These are phyloP conservation scores for Mythimna loreyi DNA, from an alignment of 2,888 invertebrate species.

Conservation along the genomic window DNA sequence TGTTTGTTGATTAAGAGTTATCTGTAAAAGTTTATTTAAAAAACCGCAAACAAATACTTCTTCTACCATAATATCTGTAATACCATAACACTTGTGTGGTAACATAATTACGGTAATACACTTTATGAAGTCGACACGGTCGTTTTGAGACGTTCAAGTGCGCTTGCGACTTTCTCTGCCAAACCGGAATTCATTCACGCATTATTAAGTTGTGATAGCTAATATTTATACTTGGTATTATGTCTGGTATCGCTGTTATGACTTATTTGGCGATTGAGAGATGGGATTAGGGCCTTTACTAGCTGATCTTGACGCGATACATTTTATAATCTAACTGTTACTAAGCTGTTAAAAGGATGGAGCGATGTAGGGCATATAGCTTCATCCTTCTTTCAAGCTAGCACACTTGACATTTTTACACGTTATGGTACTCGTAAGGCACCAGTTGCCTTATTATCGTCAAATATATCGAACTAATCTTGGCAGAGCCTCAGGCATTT, in stretches of 20 bases:
- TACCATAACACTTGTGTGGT: constrained; percentile 19
- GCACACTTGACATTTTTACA: too few relatives aligned
- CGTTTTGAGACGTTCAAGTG: constrained; percentile 49
- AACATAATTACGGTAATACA: constrained; percentile 56
- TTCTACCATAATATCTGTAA: neutral
- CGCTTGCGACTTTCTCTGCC: constrained; percentile 65
- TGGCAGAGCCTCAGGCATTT: neutral
- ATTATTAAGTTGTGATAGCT: constrained; percentile 45
- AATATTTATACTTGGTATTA: constrained; percentile 32
- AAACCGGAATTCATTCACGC: constrained; percentile 65
- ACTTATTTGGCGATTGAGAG: constrained; percentile 5
- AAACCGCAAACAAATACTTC: neutral
- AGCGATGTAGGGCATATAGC: too few relatives aligned
- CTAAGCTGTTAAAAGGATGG: too few relatives aligned
- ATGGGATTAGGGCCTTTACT: neutral
- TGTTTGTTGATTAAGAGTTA: neutral
- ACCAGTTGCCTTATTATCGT: too few relatives aligned
- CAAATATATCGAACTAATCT: too few relatives aligned
- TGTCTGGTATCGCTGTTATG: constrained; percentile 42
- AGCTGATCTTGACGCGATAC: too few relatives aligned
- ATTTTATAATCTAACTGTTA: too few relatives aligned
- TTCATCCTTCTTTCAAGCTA: too few relatives aligned
- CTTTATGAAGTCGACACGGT: constrained; percentile 30
- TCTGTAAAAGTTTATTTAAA: neutral
- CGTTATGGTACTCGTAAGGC: too few relatives aligned